Evolutionary conservation across 2,113 vertebrate genomes (phyloP).

Genomic region (Vicugna pacos): DNA sequence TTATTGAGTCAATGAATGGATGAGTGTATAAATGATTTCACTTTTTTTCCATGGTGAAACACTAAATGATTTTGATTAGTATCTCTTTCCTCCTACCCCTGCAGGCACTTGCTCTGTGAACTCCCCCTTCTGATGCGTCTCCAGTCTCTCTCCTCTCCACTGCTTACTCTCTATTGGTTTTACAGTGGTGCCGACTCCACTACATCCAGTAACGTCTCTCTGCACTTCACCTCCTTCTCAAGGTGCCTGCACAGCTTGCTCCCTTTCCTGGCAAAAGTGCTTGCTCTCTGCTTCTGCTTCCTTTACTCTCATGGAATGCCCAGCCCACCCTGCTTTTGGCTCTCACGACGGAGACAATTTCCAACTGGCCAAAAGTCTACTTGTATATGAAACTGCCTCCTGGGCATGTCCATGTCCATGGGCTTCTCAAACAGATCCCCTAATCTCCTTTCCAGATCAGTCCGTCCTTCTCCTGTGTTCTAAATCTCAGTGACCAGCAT

Average conservation of each 20-base stretch:
- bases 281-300: background rate
- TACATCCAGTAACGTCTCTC: background rate
- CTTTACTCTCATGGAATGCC: background rate
- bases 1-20: background rate
- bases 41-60: background rate
- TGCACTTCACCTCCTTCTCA: background rate
- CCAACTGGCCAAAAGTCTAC: background rate
- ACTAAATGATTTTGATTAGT: background rate
- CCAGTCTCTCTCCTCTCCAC: background rate
- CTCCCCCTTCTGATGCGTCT: background rate
- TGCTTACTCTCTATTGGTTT: background rate
- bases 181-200: background rate
- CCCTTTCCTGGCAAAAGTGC: background rate
- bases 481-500: background rate
- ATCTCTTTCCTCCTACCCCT: background rate
- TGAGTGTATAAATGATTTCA: background rate
- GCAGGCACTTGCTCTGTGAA: background rate
- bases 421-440: background rate
- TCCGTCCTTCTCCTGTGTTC: background rate
- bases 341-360: background rate
- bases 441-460: background rate
- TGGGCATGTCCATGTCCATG: accelerated
- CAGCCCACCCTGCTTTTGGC: background rate
- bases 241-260: background rate
- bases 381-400: background rate